phyloP scores from a whole-genome alignment of 1,140 invertebrate genomes.

The Zaprionus africanus region DNA sequence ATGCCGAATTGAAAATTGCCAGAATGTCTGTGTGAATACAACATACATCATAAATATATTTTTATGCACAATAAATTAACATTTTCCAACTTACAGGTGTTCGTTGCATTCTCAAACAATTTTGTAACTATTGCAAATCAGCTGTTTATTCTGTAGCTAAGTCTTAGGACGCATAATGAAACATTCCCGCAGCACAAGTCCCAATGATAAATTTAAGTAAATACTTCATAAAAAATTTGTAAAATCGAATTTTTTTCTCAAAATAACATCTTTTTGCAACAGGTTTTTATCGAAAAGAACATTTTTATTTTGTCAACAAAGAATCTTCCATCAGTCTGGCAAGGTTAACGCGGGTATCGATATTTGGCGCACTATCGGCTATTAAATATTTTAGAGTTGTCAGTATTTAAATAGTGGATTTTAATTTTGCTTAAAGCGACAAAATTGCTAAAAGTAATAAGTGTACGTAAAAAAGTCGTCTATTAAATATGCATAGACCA shows the following conservation, averaged over 20 bases:
- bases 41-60: not conserved
- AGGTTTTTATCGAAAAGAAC: conserved; percentile 15
- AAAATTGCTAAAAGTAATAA: not conserved
- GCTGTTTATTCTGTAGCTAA: conserved; percentile 24
- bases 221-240: not conserved
- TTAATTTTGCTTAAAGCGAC: not conserved
- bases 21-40: not conserved
- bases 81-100: conserved; percentile 24
- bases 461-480: not conserved
- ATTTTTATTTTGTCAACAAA: not conserved
- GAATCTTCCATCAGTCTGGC: not conserved
- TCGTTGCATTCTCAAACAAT: conserved; percentile 16
- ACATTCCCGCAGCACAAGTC: not conserved
- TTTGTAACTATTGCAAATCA: conserved; percentile 10
- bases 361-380: not conserved
- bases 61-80: not conserved
- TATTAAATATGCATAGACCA: not conserved
- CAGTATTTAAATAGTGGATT: not conserved
- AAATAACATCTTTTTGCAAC: conserved; percentile 7
- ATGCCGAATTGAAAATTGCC: not conserved
- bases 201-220: not conserved
- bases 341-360: not conserved
- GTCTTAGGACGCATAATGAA: not conserved
- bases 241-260: not conserved
- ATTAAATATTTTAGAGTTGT: not conserved